These are phyloP conservation scores for Myopa testacea DNA, from an alignment of 2,888 invertebrate genomes.

Conservation along the genomic window DNA sequence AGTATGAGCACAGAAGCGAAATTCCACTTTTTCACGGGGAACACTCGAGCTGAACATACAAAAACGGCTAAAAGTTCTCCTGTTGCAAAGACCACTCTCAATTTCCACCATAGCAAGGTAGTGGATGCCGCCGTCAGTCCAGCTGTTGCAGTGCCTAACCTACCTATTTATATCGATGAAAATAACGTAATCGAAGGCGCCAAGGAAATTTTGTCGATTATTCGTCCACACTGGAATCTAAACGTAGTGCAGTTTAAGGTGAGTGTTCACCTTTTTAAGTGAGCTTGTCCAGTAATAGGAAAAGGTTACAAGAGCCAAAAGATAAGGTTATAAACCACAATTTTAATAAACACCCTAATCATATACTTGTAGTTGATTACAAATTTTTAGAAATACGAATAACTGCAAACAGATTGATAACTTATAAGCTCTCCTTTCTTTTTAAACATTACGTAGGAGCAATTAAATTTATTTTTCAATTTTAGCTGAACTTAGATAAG, in stretches of 20 bases:
- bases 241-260: slow-evolving; percentile 80
- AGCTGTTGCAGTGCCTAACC: slow-evolving; percentile 54
- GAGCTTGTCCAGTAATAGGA: too few relatives aligned
- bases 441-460: too few relatives aligned
- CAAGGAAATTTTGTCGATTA: slow-evolving; percentile 73
- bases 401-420: too few relatives aligned
- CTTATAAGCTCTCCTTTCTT: too few relatives aligned
- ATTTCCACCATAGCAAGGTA: slow-evolving; percentile 43
- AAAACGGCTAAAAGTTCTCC: slow-evolving; percentile 35
- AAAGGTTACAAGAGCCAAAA: too few relatives aligned
- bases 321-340: too few relatives aligned
- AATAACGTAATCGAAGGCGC: slow-evolving; percentile 77
- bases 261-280: slow-evolving; percentile 35
- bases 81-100: slow-evolving; percentile 40
- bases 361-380: too few relatives aligned
- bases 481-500: too few relatives aligned
- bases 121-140: not conserved
- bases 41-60: slow-evolving; percentile 56
- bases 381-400: too few relatives aligned
- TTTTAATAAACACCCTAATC: too few relatives aligned
- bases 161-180: slow-evolving; percentile 76
- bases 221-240: slow-evolving; percentile 79
- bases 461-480: too few relatives aligned
- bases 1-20: slow-evolving; percentile 65
- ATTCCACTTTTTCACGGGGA: slow-evolving; percentile 61